Evolutionary conservation across 2,797 vertebrate species (phyloP).

Genomic region (Sebastes taczanowskii): DNA sequence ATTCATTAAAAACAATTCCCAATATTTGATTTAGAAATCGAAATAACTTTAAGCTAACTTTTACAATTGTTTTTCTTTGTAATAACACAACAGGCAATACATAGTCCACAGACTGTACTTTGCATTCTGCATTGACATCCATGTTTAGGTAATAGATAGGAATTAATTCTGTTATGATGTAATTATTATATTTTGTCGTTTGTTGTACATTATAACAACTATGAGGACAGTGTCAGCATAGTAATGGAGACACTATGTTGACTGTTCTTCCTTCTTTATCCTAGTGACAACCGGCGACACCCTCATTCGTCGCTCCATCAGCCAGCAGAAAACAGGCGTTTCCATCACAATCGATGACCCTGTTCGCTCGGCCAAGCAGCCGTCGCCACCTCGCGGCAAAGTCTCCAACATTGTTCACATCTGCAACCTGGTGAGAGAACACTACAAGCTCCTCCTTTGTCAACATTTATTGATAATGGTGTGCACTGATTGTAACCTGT

Average conservation of each 20-base stretch:
- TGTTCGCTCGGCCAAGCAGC: slow-evolving; percentile 85
- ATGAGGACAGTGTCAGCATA: neutral
- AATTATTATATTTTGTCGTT: neutral
- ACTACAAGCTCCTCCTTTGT: neutral
- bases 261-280: neutral
- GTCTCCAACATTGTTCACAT: slow-evolving; percentile 91
- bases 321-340: slow-evolving; percentile 90
- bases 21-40: neutral
- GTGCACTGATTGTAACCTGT: neutral
- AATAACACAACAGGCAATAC: neutral
- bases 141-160: neutral
- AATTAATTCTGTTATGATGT: neutral
- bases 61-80: neutral
- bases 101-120: neutral
- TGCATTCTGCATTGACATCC: neutral
- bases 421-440: slow-evolving; percentile 87
- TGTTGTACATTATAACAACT: neutral
- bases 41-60: neutral
- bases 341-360: slow-evolving; percentile 93
- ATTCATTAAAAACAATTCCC: neutral
- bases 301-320: slow-evolving; percentile 89
- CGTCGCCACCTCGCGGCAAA: slow-evolving; percentile 89
- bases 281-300: slow-evolving; percentile 86
- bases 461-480: neutral
- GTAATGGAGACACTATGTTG: neutral